Base-by-base conservation (phyloP, 2,113 vertebrate species). In the Pseudorectes ferrugineus region DNA sequence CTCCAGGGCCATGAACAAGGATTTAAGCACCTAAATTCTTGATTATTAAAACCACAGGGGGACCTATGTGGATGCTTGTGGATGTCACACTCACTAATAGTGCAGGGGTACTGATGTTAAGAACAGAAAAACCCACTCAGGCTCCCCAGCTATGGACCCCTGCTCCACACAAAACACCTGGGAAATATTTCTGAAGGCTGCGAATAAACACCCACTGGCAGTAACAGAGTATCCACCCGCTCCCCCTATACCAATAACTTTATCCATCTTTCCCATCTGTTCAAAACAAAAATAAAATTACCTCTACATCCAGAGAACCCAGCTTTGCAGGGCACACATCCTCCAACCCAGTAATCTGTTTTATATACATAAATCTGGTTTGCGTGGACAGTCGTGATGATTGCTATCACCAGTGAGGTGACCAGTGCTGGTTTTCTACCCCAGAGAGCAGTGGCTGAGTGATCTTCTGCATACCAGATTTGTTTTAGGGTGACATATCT, bases 41-140 rank as follows among this genome's bases (percentile, higher is more conserved):
- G 24, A 75, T 66, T 55, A 74, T 12, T 48, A 63, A 82, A 96
- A 67, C 22, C 29, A 58, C 35, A 22, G 5, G 31, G 29, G 24
- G 23, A 61, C 33, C 12, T 31, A 13, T 0, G 0, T 5, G 45
- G 45, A 42, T 66, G 35, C 25, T n/a, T 6, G 0, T 9, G 65
- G 70, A 45, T 74, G 61, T 43, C 57, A 58, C 33, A 9, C 29
- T 61, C 2, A 0, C 10, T 7, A 11, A 24, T 1, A 54, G 33
- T 22, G 59, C 43, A 62, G 31, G 3, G 1, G 14, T 15, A 62
- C 7, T 16, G 62, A 88, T 49, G 45, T 52, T 71, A 23, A 1
- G 2, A 73, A 55, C 26, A 63, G 67, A 35, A 86, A 66, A 63
- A 51, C 14, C 35, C 58, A 48, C 51, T 17, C 20, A 33, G 35